Evolutionary conservation across 35 echinoderm and acorn worm species (phyloP), one percentile per base, ranked within the genome.

Genomic region (Heliocidaris tuberculata): DNA sequence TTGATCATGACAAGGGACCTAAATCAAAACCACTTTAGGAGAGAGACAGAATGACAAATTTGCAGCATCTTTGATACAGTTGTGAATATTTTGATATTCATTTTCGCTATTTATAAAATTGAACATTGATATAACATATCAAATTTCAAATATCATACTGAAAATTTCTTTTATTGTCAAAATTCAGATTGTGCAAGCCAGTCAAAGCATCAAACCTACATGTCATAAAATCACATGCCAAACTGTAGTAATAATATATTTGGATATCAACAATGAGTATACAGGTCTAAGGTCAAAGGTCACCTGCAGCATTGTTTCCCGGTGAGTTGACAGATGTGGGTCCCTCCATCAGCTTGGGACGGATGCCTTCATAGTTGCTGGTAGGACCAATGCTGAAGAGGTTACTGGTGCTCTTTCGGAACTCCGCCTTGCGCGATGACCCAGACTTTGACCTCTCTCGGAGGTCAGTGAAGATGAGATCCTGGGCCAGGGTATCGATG

Each of bases 371-470:
- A 96, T 95, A 97, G 94, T 48, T 96, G 95, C 96, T 95, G 61
- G 94, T 94, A 32, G 94, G 31, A 32, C 61, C 85, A n/a, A 94
- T 86, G 86, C 94, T 96, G 50, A 94, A 96, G 30, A 99, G 90
- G 88, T 97, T 99, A 93, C 97, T 97, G 48, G 97, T 99, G 49
- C 97, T 97, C 90, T 97, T 97, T 85, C 98, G 98, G 94, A 96
- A 96, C 47, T 96, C 98, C 13, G 95, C 89, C 94, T 97, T 99
- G 31, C 98, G 93, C 19, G 96, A 95, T 19, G 95, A 88, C 21
- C 92, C 88, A 27, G 95, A 48, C 94, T 96, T 97, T 47, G 87
- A 94, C 49, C 96, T 90, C 60, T 99, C 98, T 50, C 97, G 49
- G 9, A 96, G 93, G 59, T 99, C 97, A 2, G 94, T 94, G 94